Conservation (phyloP, 1,140 invertebrate genomes). For the Trichoplusia ni region DNA sequence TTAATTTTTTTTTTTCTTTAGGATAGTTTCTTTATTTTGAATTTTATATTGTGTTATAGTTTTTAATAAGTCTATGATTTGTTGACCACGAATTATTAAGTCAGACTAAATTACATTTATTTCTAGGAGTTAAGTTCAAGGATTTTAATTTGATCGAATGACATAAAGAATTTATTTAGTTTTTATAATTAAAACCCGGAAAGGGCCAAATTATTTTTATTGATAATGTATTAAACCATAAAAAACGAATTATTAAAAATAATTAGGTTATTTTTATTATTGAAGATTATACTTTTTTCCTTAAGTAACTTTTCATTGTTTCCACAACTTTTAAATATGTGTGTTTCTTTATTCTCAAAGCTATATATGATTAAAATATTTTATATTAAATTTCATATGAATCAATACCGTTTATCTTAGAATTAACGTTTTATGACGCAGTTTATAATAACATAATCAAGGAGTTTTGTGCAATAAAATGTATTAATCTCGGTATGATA, state of each 20-base stretch:
- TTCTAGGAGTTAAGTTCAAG: slow-evolving; percentile 9
- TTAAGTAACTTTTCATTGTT: too few species aligned
- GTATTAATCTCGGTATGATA: slow-evolving; percentile 11
- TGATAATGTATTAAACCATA: too few species aligned
- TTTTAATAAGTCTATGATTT: slow-evolving; percentile 11
- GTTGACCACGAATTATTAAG: slow-evolving; percentile 11
- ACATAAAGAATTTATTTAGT: slow-evolving; percentile 4
- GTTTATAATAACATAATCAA: slow-evolving; percentile 1
- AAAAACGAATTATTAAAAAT: too few species aligned
- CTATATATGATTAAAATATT: too few species aligned
- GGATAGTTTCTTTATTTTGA: not conserved
- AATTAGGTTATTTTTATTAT: too few species aligned
- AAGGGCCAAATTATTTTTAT: too few species aligned
- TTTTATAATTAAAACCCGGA: not conserved
- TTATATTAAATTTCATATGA: too few species aligned
- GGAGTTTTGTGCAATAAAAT: slow-evolving; percentile 21
- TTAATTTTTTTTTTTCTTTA: not conserved
- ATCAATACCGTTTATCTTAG: not conserved
- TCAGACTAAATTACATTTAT: slow-evolving; percentile 1
- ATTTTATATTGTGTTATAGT: slow-evolving; percentile 1
- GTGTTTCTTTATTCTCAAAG: too few species aligned
- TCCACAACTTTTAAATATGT: too few species aligned
- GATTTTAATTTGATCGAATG: not conserved
- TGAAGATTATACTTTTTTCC: too few species aligned
- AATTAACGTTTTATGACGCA: not conserved